Base-by-base conservation (phyloP, 2,888 invertebrate species). In the Dynastes hyllus region DNA sequence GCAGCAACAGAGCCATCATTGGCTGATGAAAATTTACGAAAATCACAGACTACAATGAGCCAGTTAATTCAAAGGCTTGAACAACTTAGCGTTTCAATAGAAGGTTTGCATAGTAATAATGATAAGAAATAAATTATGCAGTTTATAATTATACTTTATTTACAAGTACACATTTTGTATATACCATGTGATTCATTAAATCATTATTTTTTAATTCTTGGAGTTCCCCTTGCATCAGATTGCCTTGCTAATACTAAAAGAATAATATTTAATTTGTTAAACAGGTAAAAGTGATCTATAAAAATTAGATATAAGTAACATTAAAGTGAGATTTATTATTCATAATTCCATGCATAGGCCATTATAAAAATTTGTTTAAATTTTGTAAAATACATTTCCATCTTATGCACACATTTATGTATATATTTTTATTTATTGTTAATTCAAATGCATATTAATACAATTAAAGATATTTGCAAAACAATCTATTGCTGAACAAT, bases 61-160 rank as follows among this genome's bases (percentile, higher is more conserved):
- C 94, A 94, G 84, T 90, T 95, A 79, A 95, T 96, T 85, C 94
- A 95, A 86, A 93, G 95, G 83, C 91, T 96, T 79, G 96, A 96
- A 87, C 95, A 96, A 85, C 89, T 96, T 13, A 96, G 96, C 83
- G 92, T 95, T 69, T 96, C 96, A 73, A 96, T 96, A 85, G 96
- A 96, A 87, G 94, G 94, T 85, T 90, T 97, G 81, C 96, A 96
- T 89, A 89, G 88, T 79, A 89, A 87, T 83, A 88, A 85, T 82
- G 87, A 86, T 81, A 87, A 85, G 81, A 76, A 78, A 66, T 80
- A 76, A 76, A 51, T 22, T 51, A 29, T 1, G 9, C 9, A 61
- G 40, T 79, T 66, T n/a, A 63, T 71, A 51, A 9, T 29, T 70
- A 58, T 27, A 70, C n/a, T 79, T 27, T 76, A 75, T 75, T 65